phyloP scores from a whole-genome alignment of 1,140 invertebrate genomes.

The Bilobella aurantiaca region DNA sequence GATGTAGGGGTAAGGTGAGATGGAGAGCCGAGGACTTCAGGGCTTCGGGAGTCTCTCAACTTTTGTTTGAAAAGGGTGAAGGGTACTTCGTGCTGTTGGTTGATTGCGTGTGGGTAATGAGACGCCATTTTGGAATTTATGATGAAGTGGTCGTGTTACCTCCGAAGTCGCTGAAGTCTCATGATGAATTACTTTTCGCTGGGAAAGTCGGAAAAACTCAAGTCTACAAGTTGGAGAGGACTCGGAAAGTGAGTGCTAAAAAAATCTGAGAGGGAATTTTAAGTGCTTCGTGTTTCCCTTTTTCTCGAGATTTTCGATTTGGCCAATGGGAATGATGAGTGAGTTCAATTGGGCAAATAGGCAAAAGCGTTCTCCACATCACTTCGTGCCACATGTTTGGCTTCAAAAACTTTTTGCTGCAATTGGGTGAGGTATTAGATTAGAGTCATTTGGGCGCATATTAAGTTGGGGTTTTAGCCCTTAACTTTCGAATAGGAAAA shows the following conservation, averaged over 20 bases:
- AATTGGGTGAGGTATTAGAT: too few species aligned
- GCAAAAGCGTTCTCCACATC: too few species aligned
- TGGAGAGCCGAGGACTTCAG: background rate
- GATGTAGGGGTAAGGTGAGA: background rate
- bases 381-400: too few species aligned
- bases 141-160: constrained; percentile 6
- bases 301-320: too few species aligned
- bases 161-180: constrained; percentile 6
- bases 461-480: too few species aligned
- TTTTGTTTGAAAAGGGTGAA: background rate
- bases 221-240: too few species aligned
- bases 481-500: too few species aligned
- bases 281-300: background rate
- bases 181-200: constrained; percentile 1
- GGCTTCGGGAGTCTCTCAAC: background rate
- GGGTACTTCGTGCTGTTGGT: background rate
- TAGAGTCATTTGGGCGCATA: too few species aligned
- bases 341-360: too few species aligned
- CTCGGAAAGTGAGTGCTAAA: background rate
- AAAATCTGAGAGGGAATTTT: background rate
- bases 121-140: constrained; percentile 8
- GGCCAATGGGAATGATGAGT: too few species aligned
- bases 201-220: background rate
- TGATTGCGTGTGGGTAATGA: constrained; percentile 4
- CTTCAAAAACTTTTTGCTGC: too few species aligned